Conservation (phyloP, 2,113 vertebrate genomes). For the Canis aureus region DNA sequence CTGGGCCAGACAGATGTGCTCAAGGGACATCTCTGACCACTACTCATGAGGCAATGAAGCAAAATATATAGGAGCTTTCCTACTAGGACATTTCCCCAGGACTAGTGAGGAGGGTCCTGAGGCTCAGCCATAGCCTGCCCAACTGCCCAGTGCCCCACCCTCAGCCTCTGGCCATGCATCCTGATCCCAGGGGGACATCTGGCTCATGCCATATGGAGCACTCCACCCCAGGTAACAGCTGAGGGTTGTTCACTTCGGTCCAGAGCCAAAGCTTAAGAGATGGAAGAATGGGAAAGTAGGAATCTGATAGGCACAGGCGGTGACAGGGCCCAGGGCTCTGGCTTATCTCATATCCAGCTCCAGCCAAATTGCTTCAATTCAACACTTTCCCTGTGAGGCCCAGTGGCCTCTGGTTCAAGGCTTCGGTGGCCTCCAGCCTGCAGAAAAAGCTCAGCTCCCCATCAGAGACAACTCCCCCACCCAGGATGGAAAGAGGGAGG, state of each 20-base stretch:
- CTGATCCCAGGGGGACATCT: background rate
- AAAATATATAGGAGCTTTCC: background rate
- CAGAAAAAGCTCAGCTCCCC: slow-evolving; percentile 24
- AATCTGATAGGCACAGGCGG: background rate
- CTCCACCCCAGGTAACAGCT: background rate
- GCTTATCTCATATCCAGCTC: slow-evolving; percentile 12
- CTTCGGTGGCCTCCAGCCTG: background rate
- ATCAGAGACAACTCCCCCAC: background rate
- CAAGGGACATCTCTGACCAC: background rate
- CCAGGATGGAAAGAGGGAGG: slow-evolving; percentile 8
- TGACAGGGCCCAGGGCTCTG: slow-evolving; percentile 45
- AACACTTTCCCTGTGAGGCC: slow-evolving; percentile 11
- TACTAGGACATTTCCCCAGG: background rate
- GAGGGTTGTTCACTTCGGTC: background rate
- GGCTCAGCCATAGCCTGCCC: background rate
- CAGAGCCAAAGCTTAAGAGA: background rate
- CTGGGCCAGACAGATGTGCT: background rate
- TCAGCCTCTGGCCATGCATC: background rate
- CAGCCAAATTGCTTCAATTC: slow-evolving; percentile 55
- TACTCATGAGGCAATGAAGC: background rate
- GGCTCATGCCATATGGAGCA: background rate
- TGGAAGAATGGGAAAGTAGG: slow-evolving; percentile 11
- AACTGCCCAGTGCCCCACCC: fast-evolving
- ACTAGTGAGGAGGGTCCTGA: background rate
- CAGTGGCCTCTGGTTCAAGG: background rate